Base-by-base conservation (phyloP, 2,888 invertebrate species). In the Cosmopolites sordidus region DNA sequence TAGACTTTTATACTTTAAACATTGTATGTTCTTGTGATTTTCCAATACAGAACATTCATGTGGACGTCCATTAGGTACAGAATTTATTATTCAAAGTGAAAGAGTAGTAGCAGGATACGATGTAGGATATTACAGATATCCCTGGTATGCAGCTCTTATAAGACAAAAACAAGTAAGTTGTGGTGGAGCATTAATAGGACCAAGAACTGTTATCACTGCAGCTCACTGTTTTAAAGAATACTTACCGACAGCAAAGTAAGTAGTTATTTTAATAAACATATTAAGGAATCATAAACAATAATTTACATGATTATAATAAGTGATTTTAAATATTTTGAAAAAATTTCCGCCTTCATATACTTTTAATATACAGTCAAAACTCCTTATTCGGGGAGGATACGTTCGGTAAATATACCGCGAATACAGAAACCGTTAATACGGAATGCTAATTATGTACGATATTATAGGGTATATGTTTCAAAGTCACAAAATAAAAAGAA, bases 41-140 rank as follows among this genome's bases (percentile, higher is more conserved):
- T 39, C 9, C 14, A 29, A 48, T 57, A 43, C 37, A 60, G 61
- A 54, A 12, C 46, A 51, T 22, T 45, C 51, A 30, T 72, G 72
- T 51, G 72, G 72, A 1, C 60, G 59, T 51, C 59, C 68, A 2
- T 48, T 66, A 17, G 66, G 63, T 5, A 56, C 53, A 1, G 54
- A 63, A 29, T 62, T 60, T 16, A 45, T 60, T 12, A 43, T 59
- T 17, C 44, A 63, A 58, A 56, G 64, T 57, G 64, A 65, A 37
- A 58, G 67, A 58, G 69, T 74, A 8, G 70, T 74, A n/a, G 68
- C 68, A 5, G 74, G 74, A 2, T 70, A 71, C 42, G 71, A 71
- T 49, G 60, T 73, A 2, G 73, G 73, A 1, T 74, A 70, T 48
- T 70, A 70, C 49, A 69, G 71, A 48, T 74, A 74, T 57, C 71